Evolutionary conservation across 2,113 vertebrate species (phyloP).

Genomic region (Acanthisitta chloris): DNA sequence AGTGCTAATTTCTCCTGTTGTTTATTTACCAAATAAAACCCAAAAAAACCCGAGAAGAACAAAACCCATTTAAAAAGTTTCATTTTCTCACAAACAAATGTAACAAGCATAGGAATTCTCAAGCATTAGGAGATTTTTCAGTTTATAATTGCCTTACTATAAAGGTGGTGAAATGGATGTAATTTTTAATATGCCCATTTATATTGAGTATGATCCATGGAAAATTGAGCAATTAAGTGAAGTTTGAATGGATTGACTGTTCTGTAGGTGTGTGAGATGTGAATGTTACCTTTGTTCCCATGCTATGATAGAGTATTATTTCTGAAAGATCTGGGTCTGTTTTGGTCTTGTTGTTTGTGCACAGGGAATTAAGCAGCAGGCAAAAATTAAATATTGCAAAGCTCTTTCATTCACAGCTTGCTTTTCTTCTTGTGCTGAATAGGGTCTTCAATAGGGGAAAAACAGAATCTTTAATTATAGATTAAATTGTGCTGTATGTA

Average conservation of each 20-base stretch:
- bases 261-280: not conserved
- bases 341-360: not conserved
- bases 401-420: not conserved
- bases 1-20: not conserved
- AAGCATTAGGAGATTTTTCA: not conserved
- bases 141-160: not conserved
- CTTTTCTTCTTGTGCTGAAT: not conserved
- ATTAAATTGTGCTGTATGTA: not conserved
- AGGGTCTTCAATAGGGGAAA: not conserved
- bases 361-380: not conserved
- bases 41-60: not conserved
- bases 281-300: not conserved
- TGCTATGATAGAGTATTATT: not conserved
- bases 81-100: not conserved
- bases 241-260: not conserved
- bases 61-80: not conserved
- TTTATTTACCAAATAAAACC: not conserved
- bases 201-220: not conserved
- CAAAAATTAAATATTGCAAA: not conserved
- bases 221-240: not conserved
- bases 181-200: not conserved
- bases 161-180: not conserved
- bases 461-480: not conserved
- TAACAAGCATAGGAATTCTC: not conserved
- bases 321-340: not conserved